Base-by-base conservation (phyloP, 2,888 invertebrate species). In the Adineta ricciae region DNA sequence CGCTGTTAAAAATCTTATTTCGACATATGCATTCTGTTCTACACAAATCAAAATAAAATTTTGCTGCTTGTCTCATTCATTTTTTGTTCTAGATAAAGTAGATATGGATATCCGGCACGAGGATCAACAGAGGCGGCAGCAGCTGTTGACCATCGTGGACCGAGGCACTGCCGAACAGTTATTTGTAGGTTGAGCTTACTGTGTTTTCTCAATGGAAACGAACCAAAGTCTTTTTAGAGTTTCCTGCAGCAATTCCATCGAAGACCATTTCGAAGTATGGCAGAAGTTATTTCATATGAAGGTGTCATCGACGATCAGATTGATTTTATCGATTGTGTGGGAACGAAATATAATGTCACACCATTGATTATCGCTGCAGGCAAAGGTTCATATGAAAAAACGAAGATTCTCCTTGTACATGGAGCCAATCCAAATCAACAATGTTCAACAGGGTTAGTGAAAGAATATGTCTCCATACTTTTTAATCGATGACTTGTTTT, bases 381-480 rank as follows among this genome's bases (percentile, higher is more conserved):
- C 2, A 78, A 78, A 78, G 78, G 78, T 78, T 78, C 41, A 24
- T 78, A 78, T 78, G 78, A 78, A 41, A 78, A 78, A 41, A 41
- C 41, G 5, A 78, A 78, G 41, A 78, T 78, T 78, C 78, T 78
- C n/a, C 78, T 78, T 41, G 78, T 78, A 41, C 78, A 78, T n/a
- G 78, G 78, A 1, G 78, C 78, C 3, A 78, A 78, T 41, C 78
- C 78, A 38, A 78, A 78, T 78, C 38, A 78, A 78, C 78, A 78
- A 78, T 78, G 78, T 78, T 5, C 41, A 41, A 78, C 78, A 78
- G 78, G 78, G 78, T 78, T 41, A 24, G 41, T 78, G 21, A 36
- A 78, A 24, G 9, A n/a, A 64, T 24, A 64, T 24, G n/a, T 9
- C n/a, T 64, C 27, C n/a, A 21, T 11, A 27, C 8, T 27, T 64